phyloP scores from a whole-genome alignment of 2,113 vertebrate genomes.

The Zosterops pallidus region DNA sequence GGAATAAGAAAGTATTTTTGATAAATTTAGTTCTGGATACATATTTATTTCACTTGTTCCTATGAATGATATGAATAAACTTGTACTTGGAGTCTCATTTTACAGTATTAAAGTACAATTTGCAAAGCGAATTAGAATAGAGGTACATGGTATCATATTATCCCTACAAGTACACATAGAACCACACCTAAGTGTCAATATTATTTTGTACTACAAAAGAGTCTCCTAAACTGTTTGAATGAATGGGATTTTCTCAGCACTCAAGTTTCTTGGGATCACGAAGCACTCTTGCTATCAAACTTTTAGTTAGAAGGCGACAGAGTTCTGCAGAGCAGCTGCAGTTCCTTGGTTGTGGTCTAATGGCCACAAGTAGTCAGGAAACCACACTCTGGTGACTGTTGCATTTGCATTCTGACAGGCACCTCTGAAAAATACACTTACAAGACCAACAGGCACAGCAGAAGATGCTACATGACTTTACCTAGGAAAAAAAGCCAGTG shows the following conservation, averaged over 20 bases:
- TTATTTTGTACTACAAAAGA: conserved; percentile 26
- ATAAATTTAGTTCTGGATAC: conserved; percentile 51
- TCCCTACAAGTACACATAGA: not conserved
- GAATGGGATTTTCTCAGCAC: not conserved
- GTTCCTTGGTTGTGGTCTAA: not conserved
- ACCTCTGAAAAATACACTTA: not conserved
- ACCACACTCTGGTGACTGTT: not conserved
- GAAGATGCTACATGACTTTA: not conserved
- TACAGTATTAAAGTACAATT: conserved; percentile 43
- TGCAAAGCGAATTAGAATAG: conserved; percentile 28
- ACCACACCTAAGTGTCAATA: conserved; percentile 5
- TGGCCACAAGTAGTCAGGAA: not conserved
- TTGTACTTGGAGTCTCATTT: conserved; percentile 50
- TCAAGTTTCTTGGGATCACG: not conserved
- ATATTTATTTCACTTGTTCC: conserved; percentile 51
- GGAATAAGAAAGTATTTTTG: conserved; percentile 62
- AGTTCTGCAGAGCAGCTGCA: not conserved
- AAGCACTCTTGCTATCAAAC: not conserved
- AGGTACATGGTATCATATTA: not conserved
- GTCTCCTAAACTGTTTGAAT: not conserved
- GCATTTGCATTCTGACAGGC: conserved; percentile 13
- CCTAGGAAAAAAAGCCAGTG: conserved; percentile 4
- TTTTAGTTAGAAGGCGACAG: not conserved
- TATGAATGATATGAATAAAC: conserved; percentile 33
- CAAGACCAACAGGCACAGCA: not conserved